Evolutionary conservation across 2,113 vertebrate species (phyloP), one percentile per base, ranked within the genome.

Genomic region (Suncus etruscus): DNA sequence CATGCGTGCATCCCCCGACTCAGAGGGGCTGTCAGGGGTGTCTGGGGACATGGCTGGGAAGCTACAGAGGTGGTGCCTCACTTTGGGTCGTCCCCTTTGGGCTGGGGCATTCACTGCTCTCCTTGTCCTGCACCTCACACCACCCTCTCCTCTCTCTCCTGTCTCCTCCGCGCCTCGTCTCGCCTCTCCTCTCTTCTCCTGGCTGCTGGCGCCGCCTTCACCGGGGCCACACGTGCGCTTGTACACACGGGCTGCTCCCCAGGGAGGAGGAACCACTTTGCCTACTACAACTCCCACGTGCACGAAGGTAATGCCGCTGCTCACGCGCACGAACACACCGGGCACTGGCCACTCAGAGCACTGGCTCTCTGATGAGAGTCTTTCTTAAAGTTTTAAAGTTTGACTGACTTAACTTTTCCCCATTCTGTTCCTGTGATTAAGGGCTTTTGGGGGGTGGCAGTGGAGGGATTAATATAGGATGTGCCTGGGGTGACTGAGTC

Each of bases 261-360:
- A 99, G 99, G 99, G 98, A 98, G 99, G 98, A 98, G 99, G 98
- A 98, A 98, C 98, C 99, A 99, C 98, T 99, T 98, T 99, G 98
- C 98, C 98, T 99, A 98, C 99, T 99, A 98, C 99, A 97, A 97
- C 98, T 99, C 98, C 98, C 99, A 98, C 97, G 91, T 98, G 97
- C 98, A 98, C 0, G 98, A 99, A 99, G 99, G 99, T 98, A 98
- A 99, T 96, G 75, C 97, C 96, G 1, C 87, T 68, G 97, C 96
- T 97, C 94, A 15, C 31, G 69, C 69, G 27, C n/a, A 6, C 31
- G 18, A 31, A 14, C 70, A 20, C 27, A 14, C 70, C 69, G 12
- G 69, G n/a, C 69, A 22, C 58, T 20, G 6, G n/a, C 69, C 31
- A 39, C 39, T 39, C 39, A 39, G 39, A 39, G 31, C 18, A 29